Percentiles rank a stretch among this genome's conserved stretches.
Conservation (phyloP, 2,797 vertebrate species). For the Podargus strigoides region DNA sequence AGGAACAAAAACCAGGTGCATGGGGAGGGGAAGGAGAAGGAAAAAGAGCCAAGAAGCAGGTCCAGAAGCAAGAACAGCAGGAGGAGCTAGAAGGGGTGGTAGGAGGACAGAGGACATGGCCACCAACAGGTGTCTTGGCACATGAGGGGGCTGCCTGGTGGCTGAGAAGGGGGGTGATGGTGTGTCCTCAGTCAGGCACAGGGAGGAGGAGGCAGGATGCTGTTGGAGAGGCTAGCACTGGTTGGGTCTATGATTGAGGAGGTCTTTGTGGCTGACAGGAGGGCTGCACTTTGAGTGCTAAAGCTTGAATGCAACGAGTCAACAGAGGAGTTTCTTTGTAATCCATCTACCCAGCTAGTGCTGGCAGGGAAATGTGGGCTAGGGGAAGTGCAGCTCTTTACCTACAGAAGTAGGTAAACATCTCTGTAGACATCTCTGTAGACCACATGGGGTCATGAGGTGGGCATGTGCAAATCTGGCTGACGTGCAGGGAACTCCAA, state of each 20-base stretch:
- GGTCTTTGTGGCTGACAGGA: not conserved
- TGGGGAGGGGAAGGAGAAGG: not conserved
- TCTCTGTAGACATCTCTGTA: not conserved
- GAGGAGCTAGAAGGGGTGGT: not conserved
- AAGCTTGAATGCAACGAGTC: not conserved
- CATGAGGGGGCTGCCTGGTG: not conserved
- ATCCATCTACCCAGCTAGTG: not conserved
- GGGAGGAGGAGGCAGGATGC: not conserved
- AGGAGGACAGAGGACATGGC: not conserved
- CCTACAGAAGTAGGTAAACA: too few relatives aligned
- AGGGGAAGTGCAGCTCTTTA: not conserved
- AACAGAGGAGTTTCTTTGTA: not conserved
- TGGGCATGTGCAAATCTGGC: not conserved
- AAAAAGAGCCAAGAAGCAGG: not conserved
- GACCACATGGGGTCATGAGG: not conserved
- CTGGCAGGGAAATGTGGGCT: not conserved
- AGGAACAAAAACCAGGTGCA: not conserved
- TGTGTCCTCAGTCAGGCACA: not conserved
- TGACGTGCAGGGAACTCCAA: not conserved
- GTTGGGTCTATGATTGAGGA: not conserved
- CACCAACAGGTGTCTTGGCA: not conserved
- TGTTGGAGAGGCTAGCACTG: not conserved
- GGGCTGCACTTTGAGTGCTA: not conserved
- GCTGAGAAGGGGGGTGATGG: not conserved
- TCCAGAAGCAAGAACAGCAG: not conserved